Percentiles rank a stretch among this genome's conserved stretches.
phyloP scores from a whole-genome alignment of 2,888 invertebrate species.

The Rhagonycha fulva region DNA sequence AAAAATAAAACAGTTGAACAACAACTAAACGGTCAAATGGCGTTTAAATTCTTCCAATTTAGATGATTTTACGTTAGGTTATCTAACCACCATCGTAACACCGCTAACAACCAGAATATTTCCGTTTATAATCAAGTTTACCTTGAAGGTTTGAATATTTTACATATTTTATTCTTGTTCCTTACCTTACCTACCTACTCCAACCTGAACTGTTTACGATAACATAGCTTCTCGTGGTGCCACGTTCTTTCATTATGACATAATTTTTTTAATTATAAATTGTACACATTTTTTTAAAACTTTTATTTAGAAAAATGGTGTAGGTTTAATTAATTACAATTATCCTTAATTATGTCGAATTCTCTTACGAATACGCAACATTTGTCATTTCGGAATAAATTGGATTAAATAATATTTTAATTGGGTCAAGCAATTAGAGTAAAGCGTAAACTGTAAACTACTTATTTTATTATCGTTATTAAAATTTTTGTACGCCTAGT shows the following conservation, averaged over 20 bases:
- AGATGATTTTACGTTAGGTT: neutral
- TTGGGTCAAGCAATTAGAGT: neutral
- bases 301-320: neutral
- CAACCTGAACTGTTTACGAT: neutral
- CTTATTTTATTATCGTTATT: neutral
- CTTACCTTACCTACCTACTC: neutral
- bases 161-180: slow-evolving; percentile 7
- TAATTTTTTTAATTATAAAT: slow-evolving; percentile 1
- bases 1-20: neutral
- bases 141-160: slow-evolving; percentile 14
- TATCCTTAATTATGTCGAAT: neutral
- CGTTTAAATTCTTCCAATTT: neutral
- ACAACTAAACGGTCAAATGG: neutral
- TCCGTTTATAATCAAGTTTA: slow-evolving; percentile 8
- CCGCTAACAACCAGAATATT: slow-evolving; percentile 2
- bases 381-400: neutral
- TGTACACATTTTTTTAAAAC: neutral
- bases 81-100: neutral
- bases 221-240: neutral
- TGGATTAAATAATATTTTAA: neutral
- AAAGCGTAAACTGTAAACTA: neutral
- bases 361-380: neutral
- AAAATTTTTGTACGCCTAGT: neutral
- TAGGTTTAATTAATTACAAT: slow-evolving; percentile 2
- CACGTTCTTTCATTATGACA: neutral